Conservation (phyloP, 2,797 vertebrate genomes). For the Sarcophilus harrisii region DNA sequence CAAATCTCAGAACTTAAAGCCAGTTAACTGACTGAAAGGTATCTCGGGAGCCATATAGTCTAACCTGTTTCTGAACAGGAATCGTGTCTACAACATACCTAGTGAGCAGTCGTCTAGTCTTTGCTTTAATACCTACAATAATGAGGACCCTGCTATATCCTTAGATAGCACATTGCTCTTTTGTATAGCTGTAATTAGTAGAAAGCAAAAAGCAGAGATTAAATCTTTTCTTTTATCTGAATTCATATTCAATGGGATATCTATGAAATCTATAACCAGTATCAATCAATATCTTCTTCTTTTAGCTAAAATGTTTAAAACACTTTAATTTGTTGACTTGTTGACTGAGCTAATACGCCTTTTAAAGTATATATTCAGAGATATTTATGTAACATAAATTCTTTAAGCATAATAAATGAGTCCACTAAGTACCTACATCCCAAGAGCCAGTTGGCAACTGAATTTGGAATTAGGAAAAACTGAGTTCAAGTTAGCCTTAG, state of each 20-base stretch:
- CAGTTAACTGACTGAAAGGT: neutral
- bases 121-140: neutral
- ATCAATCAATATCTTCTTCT: neutral
- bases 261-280: constrained; percentile 69
- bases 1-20: neutral
- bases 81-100: neutral
- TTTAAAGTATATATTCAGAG: neutral
- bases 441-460: neutral
- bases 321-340: neutral
- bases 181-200: neutral
- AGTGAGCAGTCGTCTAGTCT: neutral
- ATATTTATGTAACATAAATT: neutral
- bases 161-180: neutral
- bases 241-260: constrained; percentile 48
- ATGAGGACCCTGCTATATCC: neutral
- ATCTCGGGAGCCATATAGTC: neutral
- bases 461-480: neutral
- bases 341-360: neutral
- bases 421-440: neutral
- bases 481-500: neutral
- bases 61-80: neutral
- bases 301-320: neutral
- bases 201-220: constrained; percentile 18
- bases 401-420: neutral
- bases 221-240: constrained; percentile 72